Conservation (phyloP, 2,797 vertebrate species). For the Chrosomus eos region DNA sequence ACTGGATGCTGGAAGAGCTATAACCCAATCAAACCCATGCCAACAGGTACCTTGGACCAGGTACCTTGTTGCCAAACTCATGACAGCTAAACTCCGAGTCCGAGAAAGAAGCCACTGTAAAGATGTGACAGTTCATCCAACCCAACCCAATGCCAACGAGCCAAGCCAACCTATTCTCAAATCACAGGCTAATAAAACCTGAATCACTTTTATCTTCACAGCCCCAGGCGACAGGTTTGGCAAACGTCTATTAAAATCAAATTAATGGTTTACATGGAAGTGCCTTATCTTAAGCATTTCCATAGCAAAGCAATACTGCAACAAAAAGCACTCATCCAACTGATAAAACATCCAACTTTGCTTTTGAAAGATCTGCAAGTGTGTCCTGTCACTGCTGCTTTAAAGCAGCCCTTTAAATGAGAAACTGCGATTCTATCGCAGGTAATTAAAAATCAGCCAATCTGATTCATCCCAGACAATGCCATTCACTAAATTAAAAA, state of each 20-base stretch:
- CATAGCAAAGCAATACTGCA: constrained; percentile 39
- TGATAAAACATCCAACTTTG: constrained; percentile 45
- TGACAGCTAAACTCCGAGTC: not conserved
- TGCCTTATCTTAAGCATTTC: constrained; percentile 48
- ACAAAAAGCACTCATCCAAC: constrained; percentile 35
- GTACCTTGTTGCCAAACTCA: not conserved
- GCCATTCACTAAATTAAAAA: constrained; percentile 49
- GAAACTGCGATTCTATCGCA: constrained; percentile 56
- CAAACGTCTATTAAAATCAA: constrained; percentile 44
- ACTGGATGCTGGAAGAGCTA: too few species aligned
- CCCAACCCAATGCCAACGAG: constrained; percentile 10
- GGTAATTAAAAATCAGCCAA: constrained; percentile 56
- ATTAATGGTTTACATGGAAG: constrained; percentile 46
- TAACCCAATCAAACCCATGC: too few species aligned
- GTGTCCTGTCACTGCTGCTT: constrained; percentile 42
- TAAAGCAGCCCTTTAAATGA: constrained; percentile 51
- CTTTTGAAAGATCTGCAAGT: constrained; percentile 38
- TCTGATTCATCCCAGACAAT: constrained; percentile 52
- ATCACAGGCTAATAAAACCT: constrained; percentile 46
- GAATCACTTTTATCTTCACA: constrained; percentile 44
- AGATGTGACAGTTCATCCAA: constrained; percentile 52
- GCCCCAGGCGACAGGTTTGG: constrained; percentile 45
- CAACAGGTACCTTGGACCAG: too few species aligned
- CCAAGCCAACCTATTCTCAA: constrained; percentile 20
- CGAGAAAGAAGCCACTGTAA: constrained; percentile 10